Percentiles rank a stretch among this genome's conserved stretches.
Conservation (phyloP, 1,140 invertebrate genomes). For the Philotrypesis tridentata region DNA sequence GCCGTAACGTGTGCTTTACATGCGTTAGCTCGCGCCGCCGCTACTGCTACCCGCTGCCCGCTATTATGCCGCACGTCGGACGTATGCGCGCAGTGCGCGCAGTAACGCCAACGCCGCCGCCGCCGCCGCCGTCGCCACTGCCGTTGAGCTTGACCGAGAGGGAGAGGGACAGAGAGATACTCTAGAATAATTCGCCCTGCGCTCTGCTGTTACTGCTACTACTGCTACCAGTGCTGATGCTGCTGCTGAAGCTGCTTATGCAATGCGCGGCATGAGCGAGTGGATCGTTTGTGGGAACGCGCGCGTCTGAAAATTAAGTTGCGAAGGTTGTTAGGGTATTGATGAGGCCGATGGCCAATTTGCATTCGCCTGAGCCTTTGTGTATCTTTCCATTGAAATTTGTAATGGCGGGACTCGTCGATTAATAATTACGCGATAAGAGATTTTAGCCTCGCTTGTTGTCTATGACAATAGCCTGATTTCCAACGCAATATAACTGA, state of each 20-base stretch:
- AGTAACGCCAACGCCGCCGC: no score
- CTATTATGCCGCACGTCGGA: background rate
- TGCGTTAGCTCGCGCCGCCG: constrained; percentile 51
- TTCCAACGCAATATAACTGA: background rate
- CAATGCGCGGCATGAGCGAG: background rate
- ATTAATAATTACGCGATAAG: no score
- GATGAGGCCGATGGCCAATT: background rate
- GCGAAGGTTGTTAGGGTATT: background rate
- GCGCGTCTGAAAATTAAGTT: background rate
- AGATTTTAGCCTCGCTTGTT: background rate
- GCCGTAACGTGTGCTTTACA: constrained; percentile 54
- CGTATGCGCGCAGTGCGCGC: constrained; percentile 22
- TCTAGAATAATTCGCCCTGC: background rate
- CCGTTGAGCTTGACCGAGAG: background rate
- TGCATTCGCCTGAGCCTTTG: background rate
- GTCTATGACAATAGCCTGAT: background rate
- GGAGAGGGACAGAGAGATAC: no score
- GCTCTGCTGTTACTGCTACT: background rate
- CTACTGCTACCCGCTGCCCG: background rate
- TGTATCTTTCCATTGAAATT: background rate
- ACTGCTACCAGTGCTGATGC: no score
- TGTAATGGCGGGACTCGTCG: background rate
- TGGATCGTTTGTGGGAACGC: background rate
- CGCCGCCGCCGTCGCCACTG: background rate
- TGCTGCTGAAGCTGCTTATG: no score